These are phyloP conservation scores for Dolichotis patagonum DNA, from an alignment of 2,113 vertebrate genomes.

Conservation along the genomic window DNA sequence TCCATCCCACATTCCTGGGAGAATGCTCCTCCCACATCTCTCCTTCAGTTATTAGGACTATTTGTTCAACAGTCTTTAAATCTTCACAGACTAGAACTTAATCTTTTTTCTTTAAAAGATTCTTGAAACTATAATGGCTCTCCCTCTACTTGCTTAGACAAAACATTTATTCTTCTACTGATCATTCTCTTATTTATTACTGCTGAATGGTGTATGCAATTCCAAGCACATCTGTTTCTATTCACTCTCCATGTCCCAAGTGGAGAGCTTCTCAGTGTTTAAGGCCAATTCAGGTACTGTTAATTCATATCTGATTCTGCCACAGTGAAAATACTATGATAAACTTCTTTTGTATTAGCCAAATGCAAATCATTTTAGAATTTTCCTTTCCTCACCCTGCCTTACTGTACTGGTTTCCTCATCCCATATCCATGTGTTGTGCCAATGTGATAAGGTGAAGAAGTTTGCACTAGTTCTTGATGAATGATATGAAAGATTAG, in stretches of 20 bases:
- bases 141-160: background rate
- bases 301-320: background rate
- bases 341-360: background rate
- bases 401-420: background rate
- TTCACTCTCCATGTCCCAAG: background rate
- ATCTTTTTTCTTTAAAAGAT: background rate
- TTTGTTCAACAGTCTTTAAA: background rate
- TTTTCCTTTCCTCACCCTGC: background rate
- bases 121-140: background rate
- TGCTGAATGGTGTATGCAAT: background rate
- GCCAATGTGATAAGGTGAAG: too few relatives aligned
- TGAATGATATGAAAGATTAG: background rate
- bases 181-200: background rate
- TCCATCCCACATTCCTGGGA: background rate
- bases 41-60: background rate
- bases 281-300: background rate
- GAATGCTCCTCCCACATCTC: background rate
- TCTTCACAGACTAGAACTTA: background rate
- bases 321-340: background rate
- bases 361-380: background rate
- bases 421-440: background rate
- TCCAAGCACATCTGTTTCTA: background rate
- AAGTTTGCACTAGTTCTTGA: fast-evolving
- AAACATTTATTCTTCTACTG: background rate
- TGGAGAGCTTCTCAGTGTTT: background rate